Percentiles rank a stretch among this genome's conserved stretches.
These are phyloP conservation scores for Perognathus longimembris DNA, from an alignment of 2,113 vertebrate genomes.

Conservation along the genomic window DNA sequence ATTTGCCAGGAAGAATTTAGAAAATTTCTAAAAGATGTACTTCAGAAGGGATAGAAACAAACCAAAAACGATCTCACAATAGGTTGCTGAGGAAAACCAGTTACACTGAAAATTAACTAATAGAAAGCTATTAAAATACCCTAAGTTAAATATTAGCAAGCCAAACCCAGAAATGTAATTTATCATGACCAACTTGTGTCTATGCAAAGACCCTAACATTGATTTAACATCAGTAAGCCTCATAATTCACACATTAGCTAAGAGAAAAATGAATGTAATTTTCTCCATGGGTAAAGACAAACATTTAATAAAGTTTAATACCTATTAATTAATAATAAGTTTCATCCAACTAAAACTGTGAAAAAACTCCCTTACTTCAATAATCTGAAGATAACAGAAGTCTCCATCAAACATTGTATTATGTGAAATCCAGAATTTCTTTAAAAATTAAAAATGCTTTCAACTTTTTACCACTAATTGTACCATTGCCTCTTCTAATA, in stretches of 20 bases:
- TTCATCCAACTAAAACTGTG: conserved; percentile 17
- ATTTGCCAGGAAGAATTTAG: background rate
- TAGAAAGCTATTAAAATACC: background rate
- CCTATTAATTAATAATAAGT: background rate
- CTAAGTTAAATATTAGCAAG: background rate
- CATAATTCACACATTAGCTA: background rate
- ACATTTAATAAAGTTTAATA: conserved; percentile 23
- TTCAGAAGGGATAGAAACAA: background rate
- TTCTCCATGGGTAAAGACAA: background rate
- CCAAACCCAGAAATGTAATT: conserved; percentile 14
- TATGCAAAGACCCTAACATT: background rate
- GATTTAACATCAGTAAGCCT: conserved; percentile 27
- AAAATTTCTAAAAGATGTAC: background rate
- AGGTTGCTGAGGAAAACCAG: background rate
- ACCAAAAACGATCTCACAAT: background rate
- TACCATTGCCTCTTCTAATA: background rate
- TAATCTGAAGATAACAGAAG: background rate
- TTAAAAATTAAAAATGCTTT: conserved; percentile 20
- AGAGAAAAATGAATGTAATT: background rate
- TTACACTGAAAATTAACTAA: background rate
- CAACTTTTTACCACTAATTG: background rate
- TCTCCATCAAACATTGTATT: background rate
- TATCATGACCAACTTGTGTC: background rate
- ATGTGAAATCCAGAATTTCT: conserved; percentile 4
- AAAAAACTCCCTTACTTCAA: background rate